These are phyloP conservation scores for Drosophila macrothrix DNA, from an alignment of 2,888 invertebrate genomes.

Conservation along the genomic window DNA sequence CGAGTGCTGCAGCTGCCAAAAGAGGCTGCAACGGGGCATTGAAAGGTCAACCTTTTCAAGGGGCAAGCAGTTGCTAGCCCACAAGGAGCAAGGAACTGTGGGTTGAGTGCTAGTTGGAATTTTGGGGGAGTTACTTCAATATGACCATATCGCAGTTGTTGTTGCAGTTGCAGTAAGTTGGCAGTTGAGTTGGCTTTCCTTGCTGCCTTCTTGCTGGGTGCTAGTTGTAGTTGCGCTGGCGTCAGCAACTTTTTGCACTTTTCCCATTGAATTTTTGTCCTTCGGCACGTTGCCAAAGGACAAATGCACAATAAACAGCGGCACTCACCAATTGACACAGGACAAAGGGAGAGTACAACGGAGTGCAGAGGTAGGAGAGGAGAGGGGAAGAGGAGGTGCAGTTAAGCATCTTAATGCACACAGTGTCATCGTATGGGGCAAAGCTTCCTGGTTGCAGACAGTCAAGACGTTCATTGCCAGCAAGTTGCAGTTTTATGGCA, in stretches of 20 bases:
- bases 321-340: slow-evolving; percentile 16
- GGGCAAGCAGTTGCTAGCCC: background rate
- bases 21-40: slow-evolving; percentile 51
- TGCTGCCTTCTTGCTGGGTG: slow-evolving; percentile 19
- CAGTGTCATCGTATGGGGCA: slow-evolving; percentile 20
- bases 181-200: slow-evolving; percentile 49
- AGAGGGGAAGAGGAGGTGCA: background rate
- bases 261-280: slow-evolving; percentile 72
- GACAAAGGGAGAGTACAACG: background rate
- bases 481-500: slow-evolving; percentile 63
- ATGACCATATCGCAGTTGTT: slow-evolving; percentile 1
- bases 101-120: background rate
- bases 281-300: slow-evolving; percentile 73
- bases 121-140: slow-evolving; percentile 1
- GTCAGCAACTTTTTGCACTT: slow-evolving; percentile 37
- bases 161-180: slow-evolving; percentile 22
- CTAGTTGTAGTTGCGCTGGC: slow-evolving; percentile 13
- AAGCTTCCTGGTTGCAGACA: slow-evolving; percentile 61
- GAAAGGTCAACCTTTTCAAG: slow-evolving; percentile 44
- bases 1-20: slow-evolving; percentile 26
- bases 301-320: slow-evolving; percentile 75
- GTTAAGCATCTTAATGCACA: slow-evolving; percentile 14
- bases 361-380: too few species aligned
- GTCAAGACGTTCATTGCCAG: slow-evolving; percentile 22
- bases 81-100: background rate